Evolutionary conservation across 2,113 vertebrate genomes (phyloP), one percentile per base, ranked within the genome.

Genomic region (Fulmarus glacialis): DNA sequence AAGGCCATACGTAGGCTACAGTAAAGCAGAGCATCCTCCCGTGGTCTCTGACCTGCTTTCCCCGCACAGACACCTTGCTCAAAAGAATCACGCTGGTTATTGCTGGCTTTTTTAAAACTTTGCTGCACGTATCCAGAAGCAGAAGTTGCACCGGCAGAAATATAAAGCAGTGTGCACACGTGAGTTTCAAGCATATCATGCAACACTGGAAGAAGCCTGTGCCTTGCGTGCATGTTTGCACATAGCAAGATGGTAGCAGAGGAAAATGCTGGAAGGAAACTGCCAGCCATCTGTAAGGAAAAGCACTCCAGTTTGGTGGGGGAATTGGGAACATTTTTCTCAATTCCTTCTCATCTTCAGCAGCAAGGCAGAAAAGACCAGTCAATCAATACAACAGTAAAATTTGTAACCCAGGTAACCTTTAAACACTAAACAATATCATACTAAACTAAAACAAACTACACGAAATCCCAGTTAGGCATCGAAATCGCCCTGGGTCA

Each of bases 401-500:
- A 75, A 91, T 58, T 89, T 87, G 92, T 95, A 92, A 94, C 77
- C 92, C 70, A 30, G 45, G 29, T 73, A 96, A 94, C 95, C 89
- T 95, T 87, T 95, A 83, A 92, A 87, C 75, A 90, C 92, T 83
- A 81, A 92, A 87, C 82, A 87, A 78, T 43, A 74, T 81, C 68
- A 63, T 56, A 81, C 55, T 90, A 89, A 93, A 94, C 48, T 90
- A 78, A 90, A 97, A 90, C 72, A 92, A 97, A 87, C 88, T 70
- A 34, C 38, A 53, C 4, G 1, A 96, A 95, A 95, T 89, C 73
- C 64, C 56, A 75, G 19, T 43, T 45, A 95, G 73, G 48, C 21
- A 40, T 58, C 3, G 0, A 67, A 95, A 89, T 47, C 6, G 8
- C 73, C n/a, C 52, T 82, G 50, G 56, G 73, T 93, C 83, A 93